phyloP scores from a whole-genome alignment of 2,113 vertebrate species.

The Anolis sagrei region DNA sequence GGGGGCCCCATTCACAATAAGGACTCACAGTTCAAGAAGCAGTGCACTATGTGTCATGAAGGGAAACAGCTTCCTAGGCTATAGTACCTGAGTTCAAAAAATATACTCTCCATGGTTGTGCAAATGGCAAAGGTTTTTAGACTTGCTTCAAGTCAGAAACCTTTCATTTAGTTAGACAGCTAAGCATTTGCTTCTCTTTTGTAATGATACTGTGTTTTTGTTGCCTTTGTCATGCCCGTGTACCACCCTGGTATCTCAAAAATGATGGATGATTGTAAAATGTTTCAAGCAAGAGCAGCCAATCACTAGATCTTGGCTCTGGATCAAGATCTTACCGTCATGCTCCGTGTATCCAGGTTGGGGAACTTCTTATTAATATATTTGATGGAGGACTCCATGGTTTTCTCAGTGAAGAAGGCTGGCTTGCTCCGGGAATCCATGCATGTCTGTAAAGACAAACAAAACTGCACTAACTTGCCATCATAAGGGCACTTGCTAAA shows the following conservation, averaged over 20 bases:
- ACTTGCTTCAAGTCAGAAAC: no score
- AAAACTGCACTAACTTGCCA: not conserved
- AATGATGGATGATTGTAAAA: not conserved
- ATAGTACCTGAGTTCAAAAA: no score
- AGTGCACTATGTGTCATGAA: no score
- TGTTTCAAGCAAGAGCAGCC: not conserved
- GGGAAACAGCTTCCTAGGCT: no score
- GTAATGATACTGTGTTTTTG: not conserved
- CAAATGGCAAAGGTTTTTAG: no score
- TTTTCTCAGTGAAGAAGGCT: constrained; percentile 82
- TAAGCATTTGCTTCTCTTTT: no score
- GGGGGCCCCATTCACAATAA: no score
- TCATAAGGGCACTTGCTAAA: not conserved
- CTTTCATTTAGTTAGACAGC: no score
- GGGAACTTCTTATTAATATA: constrained; percentile 95
- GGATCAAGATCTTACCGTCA: constrained; percentile 77
- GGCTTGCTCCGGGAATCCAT: constrained; percentile 83
- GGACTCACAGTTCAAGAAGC: no score
- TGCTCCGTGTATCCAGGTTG: constrained; percentile 86
- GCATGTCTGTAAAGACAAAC: constrained; percentile 78
- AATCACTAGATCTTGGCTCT: not conserved
- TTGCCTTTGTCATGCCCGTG: not conserved
- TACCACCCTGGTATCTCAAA: not conserved
- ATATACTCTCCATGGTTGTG: no score
- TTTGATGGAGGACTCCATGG: constrained; percentile 88